phyloP scores from a whole-genome alignment of 2,113 vertebrate genomes.

The Dicerorhinus sumatrensis region DNA sequence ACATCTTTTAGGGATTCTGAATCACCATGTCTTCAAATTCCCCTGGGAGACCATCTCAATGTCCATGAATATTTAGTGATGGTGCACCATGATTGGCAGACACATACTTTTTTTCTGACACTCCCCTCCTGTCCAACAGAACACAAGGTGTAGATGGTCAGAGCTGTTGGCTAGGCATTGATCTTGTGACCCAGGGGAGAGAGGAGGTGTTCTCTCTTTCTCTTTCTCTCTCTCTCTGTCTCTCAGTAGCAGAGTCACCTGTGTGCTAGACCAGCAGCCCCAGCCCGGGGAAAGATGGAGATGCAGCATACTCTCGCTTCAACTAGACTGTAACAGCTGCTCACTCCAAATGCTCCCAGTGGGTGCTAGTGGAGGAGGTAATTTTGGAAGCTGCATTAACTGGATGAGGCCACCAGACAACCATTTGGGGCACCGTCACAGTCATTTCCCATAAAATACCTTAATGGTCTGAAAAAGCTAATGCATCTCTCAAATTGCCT shows the following conservation, averaged over 20 bases:
- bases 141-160: background rate
- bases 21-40: too few species aligned
- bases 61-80: background rate
- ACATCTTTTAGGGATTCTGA: background rate
- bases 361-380: background rate
- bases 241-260: background rate
- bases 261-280: background rate
- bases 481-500: background rate
- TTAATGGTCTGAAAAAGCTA: background rate
- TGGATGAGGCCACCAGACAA: background rate
- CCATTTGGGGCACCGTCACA: rapidly evolving
- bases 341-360: rapidly evolving
- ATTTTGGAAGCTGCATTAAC: background rate
- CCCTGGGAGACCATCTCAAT: background rate
- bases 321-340: background rate
- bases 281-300: too few species aligned
- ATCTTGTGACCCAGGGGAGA: background rate
- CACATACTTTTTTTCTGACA: background rate
- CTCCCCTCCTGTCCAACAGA: background rate
- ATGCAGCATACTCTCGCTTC: background rate
- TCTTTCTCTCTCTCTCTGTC: background rate
- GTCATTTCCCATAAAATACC: background rate
- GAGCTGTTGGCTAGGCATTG: background rate
- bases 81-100: background rate
- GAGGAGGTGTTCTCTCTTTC: too few species aligned